Base-by-base conservation (phyloP, 2,113 vertebrate species). In the Psilopsiagon aurifrons region DNA sequence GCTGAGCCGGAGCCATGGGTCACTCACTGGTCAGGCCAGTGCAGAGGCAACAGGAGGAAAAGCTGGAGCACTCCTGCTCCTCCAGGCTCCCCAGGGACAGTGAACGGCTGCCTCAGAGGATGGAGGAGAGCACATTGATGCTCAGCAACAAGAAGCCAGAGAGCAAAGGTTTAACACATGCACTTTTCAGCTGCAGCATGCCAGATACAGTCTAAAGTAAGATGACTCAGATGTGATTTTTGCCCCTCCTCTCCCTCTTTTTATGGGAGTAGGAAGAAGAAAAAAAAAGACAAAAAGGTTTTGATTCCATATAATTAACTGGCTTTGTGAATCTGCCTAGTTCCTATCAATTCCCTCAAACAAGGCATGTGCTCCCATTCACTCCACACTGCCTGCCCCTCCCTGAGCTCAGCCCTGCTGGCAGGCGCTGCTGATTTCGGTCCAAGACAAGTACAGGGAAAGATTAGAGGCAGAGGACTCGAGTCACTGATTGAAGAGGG, bases 261-360 rank as follows among this genome's bases (percentile, higher is more conserved):
- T 90, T 59, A 57, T 35, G 64, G 31, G 22, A n/a, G 23, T 5
- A 73, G 39, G 18, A 23, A 51, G 5, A 5, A 10, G 4, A 10
- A 41, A 91, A 19, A 14, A 17, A 7, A 11, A 49, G 47, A n/a
- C 27, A 22, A 22, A n/a, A 24, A 63, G 39, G 71, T 17, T 85
- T 93, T 66, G 60, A 84, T 91, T 86, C 75, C 83, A 59, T 80
- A 35, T 95, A 94, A 96, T 97, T 95, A 97, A 95, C 84, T 17
- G 79, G 57, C 82, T 92, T 91, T 88, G 84, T 85, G 76, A 79
- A 86, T 91, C 82, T 59, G 84, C 37, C 75, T 5, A 60, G 22
- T 11, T 84, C 41, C 49, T 70, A 96, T 84, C 0, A 47, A 90
- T 94, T 54, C 33, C 29, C 37, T 76, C 55, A 57, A 22, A 94